Evolutionary conservation across 2,113 vertebrate genomes (phyloP), one percentile per base, ranked within the genome.

Genomic region (Bubalus kerabau): DNA sequence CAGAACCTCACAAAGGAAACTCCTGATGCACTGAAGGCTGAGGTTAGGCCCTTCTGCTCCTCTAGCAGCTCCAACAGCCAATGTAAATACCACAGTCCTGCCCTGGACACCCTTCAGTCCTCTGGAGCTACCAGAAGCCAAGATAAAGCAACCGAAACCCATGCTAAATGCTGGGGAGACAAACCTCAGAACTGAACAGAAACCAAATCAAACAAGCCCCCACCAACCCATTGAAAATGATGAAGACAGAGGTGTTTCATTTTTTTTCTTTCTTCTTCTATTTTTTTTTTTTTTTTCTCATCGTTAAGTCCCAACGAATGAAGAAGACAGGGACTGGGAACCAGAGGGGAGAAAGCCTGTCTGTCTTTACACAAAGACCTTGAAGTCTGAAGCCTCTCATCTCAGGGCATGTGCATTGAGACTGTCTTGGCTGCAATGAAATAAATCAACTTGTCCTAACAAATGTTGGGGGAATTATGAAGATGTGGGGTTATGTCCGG

Each of bases 141-240:
- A 74, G n/a, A 74, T 48, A 28, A 91, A 96, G 97, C 0, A 1
- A 95, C 94, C 7, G 88, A 96, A 96, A 94, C 96, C 84, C 8
- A 91, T 78, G 93, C 91, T 7, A 5, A 97, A 98, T 95, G 92
- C 96, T 97, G 91, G 7, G 91, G 96, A 83, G 78, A 88, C 89
- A 98, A 97, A 98, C 97, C 98, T 98, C 98, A 98, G 91, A 81
- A 15, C 97, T 96, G 87, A 97, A 96, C 64, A 60, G 97, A 85
- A 97, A 98, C 97, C 96, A 96, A 97, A 80, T 90, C 78, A 96
- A 95, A 94, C 28, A 87, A n/a, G 2, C 92, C 97, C 87, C 84
- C 36, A 78, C 1, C 81, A 90, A 59, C 60, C 96, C 59, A 88
- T 71, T 71, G 64, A 2, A 50, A 93, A 94, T 24, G 94, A 95